Evolutionary conservation across 1,140 invertebrate species (phyloP).

Genomic region (Akabosia matsudoensis): DNA sequence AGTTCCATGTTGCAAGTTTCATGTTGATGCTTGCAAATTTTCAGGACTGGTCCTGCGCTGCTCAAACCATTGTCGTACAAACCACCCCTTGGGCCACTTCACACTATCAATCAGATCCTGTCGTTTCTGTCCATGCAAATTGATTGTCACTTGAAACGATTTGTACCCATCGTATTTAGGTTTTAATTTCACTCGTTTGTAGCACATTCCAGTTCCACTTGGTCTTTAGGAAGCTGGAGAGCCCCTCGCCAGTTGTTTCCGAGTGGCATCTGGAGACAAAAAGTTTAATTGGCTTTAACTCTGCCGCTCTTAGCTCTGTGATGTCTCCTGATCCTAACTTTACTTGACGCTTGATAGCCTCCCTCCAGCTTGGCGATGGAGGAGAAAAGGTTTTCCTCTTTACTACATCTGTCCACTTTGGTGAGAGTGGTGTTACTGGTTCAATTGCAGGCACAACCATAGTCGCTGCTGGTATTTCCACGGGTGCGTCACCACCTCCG

Average conservation of each 20-base stretch:
- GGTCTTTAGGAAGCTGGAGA: neutral
- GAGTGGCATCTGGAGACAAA: neutral
- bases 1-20: neutral
- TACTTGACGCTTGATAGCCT: too few relatives aligned
- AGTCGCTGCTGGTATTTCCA: too few relatives aligned
- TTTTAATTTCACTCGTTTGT: neutral
- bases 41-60: neutral
- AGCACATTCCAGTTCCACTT: neutral
- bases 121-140: neutral
- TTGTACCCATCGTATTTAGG: neutral
- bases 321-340: too few relatives aligned
- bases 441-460: too few relatives aligned
- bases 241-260: neutral
- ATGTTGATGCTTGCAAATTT: neutral
- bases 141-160: neutral
- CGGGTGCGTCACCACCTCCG: too few relatives aligned
- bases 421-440: too few relatives aligned
- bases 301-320: neutral
- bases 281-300: neutral
- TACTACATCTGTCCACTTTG: too few relatives aligned
- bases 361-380: too few relatives aligned
- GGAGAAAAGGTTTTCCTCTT: too few relatives aligned
- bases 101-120: neutral
- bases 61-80: neutral
- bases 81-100: neutral